These are phyloP conservation scores for Thryonomys swinderianus DNA, from an alignment of 2,113 vertebrate genomes.

Conservation along the genomic window DNA sequence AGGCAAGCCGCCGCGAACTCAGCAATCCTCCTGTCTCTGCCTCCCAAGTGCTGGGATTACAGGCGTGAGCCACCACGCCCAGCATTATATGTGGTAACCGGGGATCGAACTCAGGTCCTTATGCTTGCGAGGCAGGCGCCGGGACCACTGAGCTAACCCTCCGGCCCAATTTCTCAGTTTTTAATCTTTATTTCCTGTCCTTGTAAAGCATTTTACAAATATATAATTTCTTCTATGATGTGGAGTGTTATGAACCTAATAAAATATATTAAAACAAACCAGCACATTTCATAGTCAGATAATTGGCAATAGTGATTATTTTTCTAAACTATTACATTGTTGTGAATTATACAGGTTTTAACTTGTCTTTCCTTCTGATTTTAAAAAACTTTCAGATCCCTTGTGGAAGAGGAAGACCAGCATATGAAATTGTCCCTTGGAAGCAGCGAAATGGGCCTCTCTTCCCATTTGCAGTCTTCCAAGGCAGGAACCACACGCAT, in stretches of 20 bases:
- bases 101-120: no score
- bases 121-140: no score
- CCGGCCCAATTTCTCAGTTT: no score
- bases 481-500: slow-evolving; percentile 98
- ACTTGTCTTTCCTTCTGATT: slow-evolving; percentile 70
- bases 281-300: slow-evolving; percentile 4
- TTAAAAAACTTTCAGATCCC: slow-evolving; percentile 90
- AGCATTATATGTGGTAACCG: no score
- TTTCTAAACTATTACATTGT: slow-evolving; percentile 46
- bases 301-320: neutral
- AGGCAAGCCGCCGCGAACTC: no score
- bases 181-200: neutral
- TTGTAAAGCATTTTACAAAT: slow-evolving; percentile 26
- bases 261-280: slow-evolving; percentile 11
- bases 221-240: slow-evolving; percentile 34
- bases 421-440: slow-evolving; percentile 99
- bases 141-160: no score
- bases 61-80: no score
- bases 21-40: no score
- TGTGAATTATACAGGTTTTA: slow-evolving; percentile 54
- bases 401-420: slow-evolving; percentile 99
- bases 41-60: no score
- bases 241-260: neutral
- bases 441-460: slow-evolving; percentile 97
- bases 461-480: slow-evolving; percentile 97